phyloP scores from a whole-genome alignment of 2,797 vertebrate species.

The Hypotaenidia philippensis region DNA sequence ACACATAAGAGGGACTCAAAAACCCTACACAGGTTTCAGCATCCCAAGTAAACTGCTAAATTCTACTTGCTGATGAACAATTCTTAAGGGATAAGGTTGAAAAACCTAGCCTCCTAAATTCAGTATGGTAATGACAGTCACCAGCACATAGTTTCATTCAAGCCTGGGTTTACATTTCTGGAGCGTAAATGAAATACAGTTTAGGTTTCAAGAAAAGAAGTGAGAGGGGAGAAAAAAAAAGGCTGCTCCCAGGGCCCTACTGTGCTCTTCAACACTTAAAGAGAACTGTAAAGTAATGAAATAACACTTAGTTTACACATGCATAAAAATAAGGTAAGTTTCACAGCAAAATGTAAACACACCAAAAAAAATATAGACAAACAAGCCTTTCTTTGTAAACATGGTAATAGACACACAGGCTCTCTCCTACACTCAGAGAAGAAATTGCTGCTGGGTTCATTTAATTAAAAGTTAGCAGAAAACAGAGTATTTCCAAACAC shows the following conservation, averaged over 20 bases:
- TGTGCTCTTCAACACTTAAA: neutral
- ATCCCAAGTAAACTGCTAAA: neutral
- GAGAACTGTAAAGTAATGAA: neutral
- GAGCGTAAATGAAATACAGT: neutral
- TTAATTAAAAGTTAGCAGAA: slow-evolving; percentile 44
- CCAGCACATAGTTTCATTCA: neutral
- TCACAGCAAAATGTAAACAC: neutral
- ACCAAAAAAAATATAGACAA: neutral
- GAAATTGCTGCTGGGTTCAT: neutral
- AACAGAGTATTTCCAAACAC: neutral
- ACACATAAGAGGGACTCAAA: neutral
- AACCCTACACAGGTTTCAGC: neutral
- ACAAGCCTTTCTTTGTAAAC: slow-evolving; percentile 14
- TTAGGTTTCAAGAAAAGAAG: neutral
- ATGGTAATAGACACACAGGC: neutral
- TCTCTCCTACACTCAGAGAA: neutral
- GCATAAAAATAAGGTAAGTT: neutral
- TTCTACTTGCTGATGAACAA: neutral
- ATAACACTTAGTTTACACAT: neutral
- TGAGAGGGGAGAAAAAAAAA: neutral
- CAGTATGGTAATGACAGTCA: neutral
- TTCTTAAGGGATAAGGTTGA: neutral
- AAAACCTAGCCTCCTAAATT: neutral
- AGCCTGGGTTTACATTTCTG: neutral
- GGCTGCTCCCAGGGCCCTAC: neutral